Base-by-base conservation (phyloP, 1,140 invertebrate species). In the Melitaea cinxia region DNA sequence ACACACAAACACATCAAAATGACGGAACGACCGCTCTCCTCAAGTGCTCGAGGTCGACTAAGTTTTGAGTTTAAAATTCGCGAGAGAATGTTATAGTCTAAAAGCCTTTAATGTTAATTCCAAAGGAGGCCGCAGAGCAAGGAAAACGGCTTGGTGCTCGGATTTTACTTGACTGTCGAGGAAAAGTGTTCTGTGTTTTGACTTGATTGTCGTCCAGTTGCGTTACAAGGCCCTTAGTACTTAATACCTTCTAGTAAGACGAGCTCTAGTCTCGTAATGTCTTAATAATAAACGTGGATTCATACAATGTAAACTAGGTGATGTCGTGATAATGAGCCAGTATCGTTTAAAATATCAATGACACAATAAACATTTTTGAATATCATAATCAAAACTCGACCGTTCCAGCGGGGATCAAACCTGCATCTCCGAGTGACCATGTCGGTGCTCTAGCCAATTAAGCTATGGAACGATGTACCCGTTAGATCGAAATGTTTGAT, bases 41-140 rank as follows among this genome's bases (percentile, higher is more conserved):
- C 79, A 68, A 68, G 55, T 33, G 52, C 72, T 71, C 83, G 86
- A 89, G 86, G 86, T 89, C 86, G 86, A 89, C 86, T 89, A 80
- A 83, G 39, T 19, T 45, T 45, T 45, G 1, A 69, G 56, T 76
- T 80, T 75, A 75, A 77, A 78, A 80, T 77, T 77, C 64, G 77
- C 76, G 65, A 82, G 83, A 75, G 80, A 79, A 66, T 73, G 70
- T 78, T 82, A 82, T 79, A 78, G 70, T 72, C 59, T 65, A 72
- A 78, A 73, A 74, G 75, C 76, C 73, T 70, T 62, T 70, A 59
- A 76, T n/a, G n/a, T 19, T 45, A 78, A 77, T 78, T 75, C 69
- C 74, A 71, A 78, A 85, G 80, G 79, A 83, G 81, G 80, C 73
- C 77, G 77, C 70, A 58, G 12, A 14, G 78, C 83, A 87, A 87